Percentiles rank a stretch among this genome's conserved stretches.
These are phyloP conservation scores for Sebastes oblongus DNA, from an alignment of 2,797 vertebrate genomes.

Conservation along the genomic window DNA sequence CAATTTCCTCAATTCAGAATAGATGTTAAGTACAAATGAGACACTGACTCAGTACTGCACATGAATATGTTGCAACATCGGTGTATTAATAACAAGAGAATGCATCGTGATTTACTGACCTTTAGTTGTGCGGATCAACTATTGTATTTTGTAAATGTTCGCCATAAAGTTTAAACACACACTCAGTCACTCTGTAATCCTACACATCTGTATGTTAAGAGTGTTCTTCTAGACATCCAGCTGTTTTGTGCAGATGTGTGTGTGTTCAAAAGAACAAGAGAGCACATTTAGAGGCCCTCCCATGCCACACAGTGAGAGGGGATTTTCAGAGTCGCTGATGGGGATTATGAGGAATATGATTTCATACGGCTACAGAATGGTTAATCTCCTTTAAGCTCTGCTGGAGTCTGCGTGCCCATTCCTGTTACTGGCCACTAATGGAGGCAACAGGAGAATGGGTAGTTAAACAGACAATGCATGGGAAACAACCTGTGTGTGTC, in stretches of 20 bases:
- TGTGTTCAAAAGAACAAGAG: constrained; percentile 35
- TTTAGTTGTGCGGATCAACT: background rate
- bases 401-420: constrained; percentile 50
- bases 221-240: constrained; percentile 2
- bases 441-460: constrained; percentile 10
- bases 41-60: background rate
- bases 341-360: constrained; percentile 72
- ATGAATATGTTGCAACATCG: background rate
- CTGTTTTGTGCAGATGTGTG: background rate
- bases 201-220: background rate
- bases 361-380: constrained; percentile 60
- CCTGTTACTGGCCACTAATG: constrained; percentile 35
- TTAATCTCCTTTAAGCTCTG: constrained; percentile 68
- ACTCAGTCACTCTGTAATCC: constrained; percentile 6
- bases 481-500: constrained; percentile 22
- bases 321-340: constrained; percentile 62
- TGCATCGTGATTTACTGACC: background rate
- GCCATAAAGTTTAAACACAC: background rate
- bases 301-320: constrained; percentile 54
- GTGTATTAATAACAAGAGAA: background rate
- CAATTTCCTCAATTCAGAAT: background rate
- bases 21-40: background rate
- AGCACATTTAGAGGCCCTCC: constrained; percentile 20
- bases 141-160: background rate
- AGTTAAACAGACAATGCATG: background rate